Conservation (phyloP, 2,113 vertebrate species). For the Catagonus wagneri region DNA sequence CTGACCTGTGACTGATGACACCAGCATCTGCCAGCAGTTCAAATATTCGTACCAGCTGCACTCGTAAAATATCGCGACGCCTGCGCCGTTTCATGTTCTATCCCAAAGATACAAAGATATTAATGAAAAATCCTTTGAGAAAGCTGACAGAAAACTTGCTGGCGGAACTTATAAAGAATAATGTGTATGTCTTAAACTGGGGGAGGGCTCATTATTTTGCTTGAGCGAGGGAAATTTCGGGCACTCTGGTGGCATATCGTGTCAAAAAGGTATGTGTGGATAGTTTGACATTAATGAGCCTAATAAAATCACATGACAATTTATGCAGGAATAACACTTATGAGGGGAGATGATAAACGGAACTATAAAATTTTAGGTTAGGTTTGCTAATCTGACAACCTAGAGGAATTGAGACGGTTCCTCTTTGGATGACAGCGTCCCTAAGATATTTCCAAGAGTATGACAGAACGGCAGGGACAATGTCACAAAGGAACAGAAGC, state of each 20-base stretch:
- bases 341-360: neutral
- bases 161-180: neutral
- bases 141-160: neutral
- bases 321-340: neutral
- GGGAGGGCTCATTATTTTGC: neutral
- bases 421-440: neutral
- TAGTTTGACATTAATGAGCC: neutral
- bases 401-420: neutral
- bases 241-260: neutral
- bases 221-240: neutral
- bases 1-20: conserved; percentile 97
- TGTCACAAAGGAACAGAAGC: neutral
- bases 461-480: neutral
- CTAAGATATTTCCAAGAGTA: neutral
- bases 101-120: conserved; percentile 67
- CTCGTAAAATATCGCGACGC: conserved; percentile 98
- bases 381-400: neutral
- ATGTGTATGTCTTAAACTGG: neutral
- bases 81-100: conserved; percentile 99
- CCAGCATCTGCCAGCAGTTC: conserved; percentile 99
- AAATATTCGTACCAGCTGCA: conserved; percentile 99
- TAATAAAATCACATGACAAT: neutral
- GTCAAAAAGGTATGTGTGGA: neutral
- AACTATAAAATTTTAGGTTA: neutral
- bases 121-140: neutral